These are phyloP conservation scores for Petrolisthes cinctipes DNA, from an alignment of 2,888 invertebrate species.

Conservation along the genomic window DNA sequence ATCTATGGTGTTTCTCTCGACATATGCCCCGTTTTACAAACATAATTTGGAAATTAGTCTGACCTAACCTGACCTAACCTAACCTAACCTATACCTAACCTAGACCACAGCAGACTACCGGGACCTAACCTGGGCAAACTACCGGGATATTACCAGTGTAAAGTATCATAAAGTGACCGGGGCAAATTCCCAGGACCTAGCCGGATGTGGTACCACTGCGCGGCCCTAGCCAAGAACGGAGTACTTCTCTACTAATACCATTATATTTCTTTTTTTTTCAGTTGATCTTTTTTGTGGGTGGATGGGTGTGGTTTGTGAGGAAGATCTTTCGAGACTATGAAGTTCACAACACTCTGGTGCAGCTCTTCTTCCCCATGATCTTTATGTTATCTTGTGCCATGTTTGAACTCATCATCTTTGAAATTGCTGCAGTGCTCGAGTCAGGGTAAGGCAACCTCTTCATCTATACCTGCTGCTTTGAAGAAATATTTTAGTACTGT, in stretches of 20 bases:
- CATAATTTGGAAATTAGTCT: too few species aligned
- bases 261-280: constrained; percentile 69
- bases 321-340: constrained; percentile 97
- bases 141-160: too few species aligned
- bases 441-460: constrained; percentile 78
- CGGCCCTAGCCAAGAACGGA: background rate
- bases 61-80: too few species aligned
- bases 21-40: too few species aligned
- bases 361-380: constrained; percentile 94
- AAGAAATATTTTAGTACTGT: too few species aligned
- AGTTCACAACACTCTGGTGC: constrained; percentile 92
- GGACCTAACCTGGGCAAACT: too few species aligned
- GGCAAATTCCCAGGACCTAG: background rate
- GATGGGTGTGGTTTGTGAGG: constrained; percentile 98
- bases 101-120: too few species aligned
- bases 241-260: background rate
- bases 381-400: constrained; percentile 97
- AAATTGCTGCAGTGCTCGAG: constrained; percentile 93
- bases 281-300: constrained; percentile 94
- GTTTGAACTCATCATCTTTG: constrained; percentile 99
- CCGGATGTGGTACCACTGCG: background rate
- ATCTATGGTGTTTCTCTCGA: too few species aligned
- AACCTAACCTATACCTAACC: too few species aligned
- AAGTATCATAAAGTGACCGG: too few species aligned
- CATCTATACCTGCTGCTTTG: background rate